Percentiles rank a stretch among this genome's conserved stretches.
These are phyloP conservation scores for Pseudorhombus dupliciocellatus DNA, from an alignment of 2,113 vertebrate species.

Conservation along the genomic window DNA sequence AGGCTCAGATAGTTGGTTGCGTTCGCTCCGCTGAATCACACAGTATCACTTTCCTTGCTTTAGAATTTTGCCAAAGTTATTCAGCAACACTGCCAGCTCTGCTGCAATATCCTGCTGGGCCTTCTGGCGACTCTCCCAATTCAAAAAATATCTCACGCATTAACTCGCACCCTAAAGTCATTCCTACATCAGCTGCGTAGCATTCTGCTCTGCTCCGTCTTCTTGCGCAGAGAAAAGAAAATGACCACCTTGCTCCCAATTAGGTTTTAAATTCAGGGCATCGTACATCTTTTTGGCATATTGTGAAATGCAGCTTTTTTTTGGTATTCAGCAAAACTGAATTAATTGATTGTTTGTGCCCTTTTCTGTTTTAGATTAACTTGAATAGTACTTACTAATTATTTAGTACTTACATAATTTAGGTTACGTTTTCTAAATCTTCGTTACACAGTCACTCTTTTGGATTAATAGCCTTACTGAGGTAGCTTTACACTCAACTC, in stretches of 20 bases:
- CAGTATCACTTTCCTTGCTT: slow-evolving; percentile 13
- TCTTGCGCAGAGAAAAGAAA: slow-evolving; percentile 3
- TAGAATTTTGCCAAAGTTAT: slow-evolving; percentile 19
- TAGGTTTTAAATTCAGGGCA: too few species aligned
- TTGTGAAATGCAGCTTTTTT: too few species aligned
- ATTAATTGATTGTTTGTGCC: too few species aligned
- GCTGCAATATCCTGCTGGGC: slow-evolving; percentile 14
- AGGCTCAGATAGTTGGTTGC: slow-evolving; percentile 15
- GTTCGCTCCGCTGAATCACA: slow-evolving; percentile 41
- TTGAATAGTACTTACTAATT: too few species aligned
- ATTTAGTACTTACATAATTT: too few species aligned
- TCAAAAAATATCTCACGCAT: slow-evolving; percentile 22
- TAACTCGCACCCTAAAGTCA: slow-evolving; percentile 19
- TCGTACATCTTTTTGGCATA: too few species aligned
- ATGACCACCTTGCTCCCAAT: background rate
- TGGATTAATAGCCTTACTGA: background rate
- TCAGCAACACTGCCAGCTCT: background rate
- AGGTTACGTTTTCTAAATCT: too few species aligned
- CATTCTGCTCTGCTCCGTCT: background rate
- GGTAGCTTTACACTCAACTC: background rate
- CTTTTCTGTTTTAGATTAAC: too few species aligned
- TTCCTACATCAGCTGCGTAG: slow-evolving; percentile 6
- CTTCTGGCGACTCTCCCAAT: slow-evolving; percentile 12
- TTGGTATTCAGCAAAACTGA: too few species aligned
- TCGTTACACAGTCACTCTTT: background rate